A percentile compares a stretch with the other conserved stretches of the same genome.
Evolutionary conservation across 2,113 vertebrate genomes (phyloP).

Genomic region (Chaetorhynchus papuensis): DNA sequence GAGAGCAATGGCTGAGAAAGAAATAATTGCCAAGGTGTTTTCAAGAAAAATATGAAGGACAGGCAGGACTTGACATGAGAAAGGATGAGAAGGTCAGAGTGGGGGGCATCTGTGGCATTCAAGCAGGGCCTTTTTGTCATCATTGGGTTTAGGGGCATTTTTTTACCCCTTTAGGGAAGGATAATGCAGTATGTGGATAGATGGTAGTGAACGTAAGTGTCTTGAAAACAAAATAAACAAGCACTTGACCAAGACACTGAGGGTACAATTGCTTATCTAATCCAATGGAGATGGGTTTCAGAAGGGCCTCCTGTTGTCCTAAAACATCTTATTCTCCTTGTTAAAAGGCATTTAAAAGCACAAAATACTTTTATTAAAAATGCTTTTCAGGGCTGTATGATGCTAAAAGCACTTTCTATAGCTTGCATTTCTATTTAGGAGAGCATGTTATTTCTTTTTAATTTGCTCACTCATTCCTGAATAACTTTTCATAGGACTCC

Average conservation of each 20-base stretch:
- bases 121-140: not conserved
- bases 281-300: not conserved
- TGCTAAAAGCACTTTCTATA: constrained; percentile 68
- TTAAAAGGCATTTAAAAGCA: constrained; percentile 62
- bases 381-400: constrained; percentile 77
- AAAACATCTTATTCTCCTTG: constrained; percentile 19
- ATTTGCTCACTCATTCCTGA: constrained; percentile 84
- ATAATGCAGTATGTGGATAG: not conserved
- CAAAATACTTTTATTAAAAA: constrained; percentile 65
- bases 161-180: not conserved
- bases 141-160: not conserved
- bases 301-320: not conserved
- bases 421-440: constrained; percentile 76
- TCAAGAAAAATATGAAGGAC: not conserved
- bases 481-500: constrained; percentile 82
- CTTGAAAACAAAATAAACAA: constrained; percentile 27
- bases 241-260: not conserved
- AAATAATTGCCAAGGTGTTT: not conserved
- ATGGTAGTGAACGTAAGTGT: not conserved
- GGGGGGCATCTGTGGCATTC: not conserved
- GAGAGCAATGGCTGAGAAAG: not conserved
- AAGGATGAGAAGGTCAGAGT: not conserved
- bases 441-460: constrained; percentile 79
- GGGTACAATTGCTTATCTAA: not conserved
- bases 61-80: not conserved